Base-by-base conservation (phyloP, 2,113 vertebrate species). In the Brachypodius melanocephalos region DNA sequence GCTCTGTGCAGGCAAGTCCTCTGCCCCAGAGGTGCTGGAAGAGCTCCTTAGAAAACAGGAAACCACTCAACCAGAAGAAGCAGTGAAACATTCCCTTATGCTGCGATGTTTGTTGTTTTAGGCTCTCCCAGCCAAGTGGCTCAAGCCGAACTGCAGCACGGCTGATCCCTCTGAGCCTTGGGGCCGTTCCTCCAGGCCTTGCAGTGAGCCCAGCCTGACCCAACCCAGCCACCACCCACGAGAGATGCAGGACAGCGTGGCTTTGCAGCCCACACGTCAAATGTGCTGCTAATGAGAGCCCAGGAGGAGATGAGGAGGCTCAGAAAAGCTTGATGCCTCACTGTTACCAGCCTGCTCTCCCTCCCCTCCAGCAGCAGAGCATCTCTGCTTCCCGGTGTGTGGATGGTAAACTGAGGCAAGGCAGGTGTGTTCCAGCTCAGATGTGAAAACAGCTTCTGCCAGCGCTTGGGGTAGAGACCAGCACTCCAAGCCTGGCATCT, bases 11-110 rank as follows among this genome's bases (percentile, higher is more conserved):
- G 62, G 19, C 46, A 67, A 92, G 36, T 74, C 84, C 84, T 87
- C 76, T 88, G 80, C 51, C 80, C 89, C 80, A 93, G 94, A 63
- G 75, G 28, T 78, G 76, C 73, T 97, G 91, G 91, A 87, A 89
- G 45, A 66, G 42, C 49, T 88, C 71, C 75, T 95, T 46, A 77
- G 63, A 88, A 90, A 95, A 96, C 95, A 95, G 94, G 96, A 96
- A 96, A 94, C 75, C 58, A 28, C 76, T 76, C 8, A 54, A 74
- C 63, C 79, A 88, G 75, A 72, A 93, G 69, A 62, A 69, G 79
- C 78, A 85, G 71, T 48, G 75, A 92, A 90, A 77, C 6, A 5
- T 82, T 95, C 90, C 45, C 49, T 91, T 63, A n/a, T 55, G 88
- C 82, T 68, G 71, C 24, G 25, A 7, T 90, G 66, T 93, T 96